phyloP scores from a whole-genome alignment of 2,888 invertebrate species.

The Limnephilus marmoratus region DNA sequence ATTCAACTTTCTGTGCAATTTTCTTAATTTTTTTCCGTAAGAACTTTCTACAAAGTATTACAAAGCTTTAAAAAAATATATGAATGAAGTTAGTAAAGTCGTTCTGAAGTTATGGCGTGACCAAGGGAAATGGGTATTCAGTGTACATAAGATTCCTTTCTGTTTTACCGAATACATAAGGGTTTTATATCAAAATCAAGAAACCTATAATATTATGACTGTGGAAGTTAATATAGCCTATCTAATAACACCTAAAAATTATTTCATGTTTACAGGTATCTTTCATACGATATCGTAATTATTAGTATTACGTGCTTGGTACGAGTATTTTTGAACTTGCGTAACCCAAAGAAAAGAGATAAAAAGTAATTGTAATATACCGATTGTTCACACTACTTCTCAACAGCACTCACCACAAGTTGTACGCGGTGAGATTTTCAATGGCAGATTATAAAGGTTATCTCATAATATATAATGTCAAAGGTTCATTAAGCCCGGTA shows the following conservation, averaged over 20 bases:
- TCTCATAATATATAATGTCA: conserved; percentile 4
- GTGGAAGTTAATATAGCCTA: not conserved
- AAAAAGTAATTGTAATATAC: not conserved
- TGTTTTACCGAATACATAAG: not conserved
- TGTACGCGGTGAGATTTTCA: conserved; percentile 24
- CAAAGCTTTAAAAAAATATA: too few relatives aligned
- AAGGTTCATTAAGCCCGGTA: not conserved
- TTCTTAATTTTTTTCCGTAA: too few relatives aligned
- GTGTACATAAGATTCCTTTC: too few relatives aligned
- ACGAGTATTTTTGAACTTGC: not conserved
- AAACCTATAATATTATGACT: too few relatives aligned
- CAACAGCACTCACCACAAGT: not conserved
- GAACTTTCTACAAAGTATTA: too few relatives aligned
- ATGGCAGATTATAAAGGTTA: conserved; percentile 23
- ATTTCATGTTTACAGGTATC: not conserved
- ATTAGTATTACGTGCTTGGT: not conserved
- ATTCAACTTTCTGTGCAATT: too few relatives aligned
- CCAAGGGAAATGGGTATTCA: too few relatives aligned
- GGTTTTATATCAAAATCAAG: not conserved
- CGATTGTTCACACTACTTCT: not conserved
- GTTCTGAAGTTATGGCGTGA: too few relatives aligned
- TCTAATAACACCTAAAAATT: not conserved
- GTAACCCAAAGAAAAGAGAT: not conserved
- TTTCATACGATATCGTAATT: not conserved
- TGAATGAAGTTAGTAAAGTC: too few relatives aligned